A percentile compares a stretch with the other conserved stretches of the same genome.
These are phyloP conservation scores for Cinclus cinclus DNA, from an alignment of 2,113 vertebrate genomes.

Conservation along the genomic window DNA sequence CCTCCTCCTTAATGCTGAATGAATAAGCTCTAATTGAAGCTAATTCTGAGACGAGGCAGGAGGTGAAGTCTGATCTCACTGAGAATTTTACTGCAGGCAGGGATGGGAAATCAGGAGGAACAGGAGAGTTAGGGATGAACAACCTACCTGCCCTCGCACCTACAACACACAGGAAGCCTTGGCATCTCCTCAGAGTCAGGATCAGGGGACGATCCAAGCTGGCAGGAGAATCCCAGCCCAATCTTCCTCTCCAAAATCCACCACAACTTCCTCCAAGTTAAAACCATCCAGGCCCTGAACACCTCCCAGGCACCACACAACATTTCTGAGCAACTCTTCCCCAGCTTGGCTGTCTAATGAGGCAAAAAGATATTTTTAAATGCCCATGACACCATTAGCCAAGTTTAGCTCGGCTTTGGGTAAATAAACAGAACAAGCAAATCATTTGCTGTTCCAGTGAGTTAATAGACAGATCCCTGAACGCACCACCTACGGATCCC, in stretches of 20 bases:
- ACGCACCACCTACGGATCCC: slow-evolving; percentile 25
- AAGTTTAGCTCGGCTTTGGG: neutral
- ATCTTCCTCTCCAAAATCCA: neutral
- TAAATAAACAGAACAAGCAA: slow-evolving; percentile 20
- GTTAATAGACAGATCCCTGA: slow-evolving; percentile 41
- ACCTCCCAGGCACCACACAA: neutral
- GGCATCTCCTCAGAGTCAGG: neutral
- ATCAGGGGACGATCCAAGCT: rapidly evolving
- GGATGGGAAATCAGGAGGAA: neutral
- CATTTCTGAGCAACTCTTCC: neutral
- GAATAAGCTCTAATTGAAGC: neutral
- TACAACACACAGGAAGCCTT: rapidly evolving
- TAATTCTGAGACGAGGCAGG: neutral
- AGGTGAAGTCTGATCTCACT: rapidly evolving
- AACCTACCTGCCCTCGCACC: rapidly evolving
- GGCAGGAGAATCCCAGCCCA: neutral
- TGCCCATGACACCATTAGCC: neutral
- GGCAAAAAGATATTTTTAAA: neutral
- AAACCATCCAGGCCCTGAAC: neutral
- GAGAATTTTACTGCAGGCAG: neutral
- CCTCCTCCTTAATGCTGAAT: neutral
- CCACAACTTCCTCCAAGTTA: no score
- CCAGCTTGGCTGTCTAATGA: neutral
- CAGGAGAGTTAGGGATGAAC: neutral
- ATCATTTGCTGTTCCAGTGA: neutral